Base-by-base conservation (phyloP, 2,113 vertebrate species). In the Phocoena phocoena region DNA sequence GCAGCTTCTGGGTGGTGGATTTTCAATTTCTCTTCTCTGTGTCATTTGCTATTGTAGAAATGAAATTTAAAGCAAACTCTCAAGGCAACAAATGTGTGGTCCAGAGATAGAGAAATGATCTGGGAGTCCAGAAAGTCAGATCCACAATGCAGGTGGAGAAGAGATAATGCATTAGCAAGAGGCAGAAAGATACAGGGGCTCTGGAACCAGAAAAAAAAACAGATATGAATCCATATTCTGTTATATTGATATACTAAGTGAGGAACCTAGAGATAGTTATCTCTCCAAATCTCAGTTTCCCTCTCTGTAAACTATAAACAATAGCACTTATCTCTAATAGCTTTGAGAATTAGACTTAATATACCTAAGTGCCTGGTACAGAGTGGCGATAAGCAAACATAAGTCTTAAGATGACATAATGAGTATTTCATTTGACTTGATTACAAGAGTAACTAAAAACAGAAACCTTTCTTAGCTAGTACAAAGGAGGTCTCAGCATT, bases 11-110 rank as follows among this genome's bases (percentile, higher is more conserved):
- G 92, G 93, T 74, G 90, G 83, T 90, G 76, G 79, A 44, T 88
- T 96, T 95, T 86, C 96, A 86, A 79, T 97, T 95, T 96, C 87
- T 88, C 83, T 85, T 95, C 26, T 79, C 74, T 80, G 44, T 93
- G 86, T 38, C 21, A 0, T 67, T 88, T 92, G 58, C 63, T 83
- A 36, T 41, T 36, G 68, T 47, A 77, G 77, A 83, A 12, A 3
- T 8, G 62, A 88, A 96, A 97, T 95, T 86, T 93, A 73, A 96
- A 97, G 95, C 83, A 92, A 84, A 44, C 65, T 90, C 87, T 87
- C 58, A 60, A 77, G 70, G 68, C 55, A 96, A 65, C 62, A 63
- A 62, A 93, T 11, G 12, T 68, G 73, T 77, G 55, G 70, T 13
- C 71, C 36, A 53, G 84, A 47, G 74, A 80, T 3, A 92, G 44